Conservation (phyloP, 2,797 vertebrate genomes). For the Brachyrhaphis roseni region DNA sequence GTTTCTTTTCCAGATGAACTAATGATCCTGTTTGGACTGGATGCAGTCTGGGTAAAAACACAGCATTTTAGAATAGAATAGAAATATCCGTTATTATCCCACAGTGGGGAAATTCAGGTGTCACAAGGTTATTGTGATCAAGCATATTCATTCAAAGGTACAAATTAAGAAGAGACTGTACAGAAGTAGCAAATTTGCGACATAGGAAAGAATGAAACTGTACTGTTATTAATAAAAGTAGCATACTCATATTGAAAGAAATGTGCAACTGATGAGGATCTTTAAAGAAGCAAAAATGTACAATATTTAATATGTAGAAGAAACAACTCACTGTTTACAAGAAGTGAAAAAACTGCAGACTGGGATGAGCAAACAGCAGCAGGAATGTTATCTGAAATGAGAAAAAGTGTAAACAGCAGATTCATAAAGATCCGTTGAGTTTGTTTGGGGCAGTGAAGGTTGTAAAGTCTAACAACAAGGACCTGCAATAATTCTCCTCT, state of each 20-base stretch:
- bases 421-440: background rate
- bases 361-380: background rate
- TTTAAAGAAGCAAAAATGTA: background rate
- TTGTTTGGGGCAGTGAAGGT: background rate
- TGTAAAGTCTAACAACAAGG: background rate
- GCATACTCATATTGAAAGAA: background rate
- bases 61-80: background rate
- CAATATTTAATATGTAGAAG: background rate
- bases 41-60: background rate
- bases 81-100: background rate
- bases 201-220: background rate
- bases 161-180: background rate
- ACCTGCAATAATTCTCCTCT: background rate
- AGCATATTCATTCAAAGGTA: background rate
- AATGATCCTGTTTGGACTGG: slow-evolving; percentile 16
- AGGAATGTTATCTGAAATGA: background rate
- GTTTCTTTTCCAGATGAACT: slow-evolving; percentile 43
- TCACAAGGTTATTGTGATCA: background rate
- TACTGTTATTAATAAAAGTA: background rate
- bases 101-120: background rate
- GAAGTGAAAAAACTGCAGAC: background rate
- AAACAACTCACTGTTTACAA: background rate
- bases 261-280: background rate
- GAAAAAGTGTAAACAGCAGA: background rate
- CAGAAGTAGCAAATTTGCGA: background rate